Base-by-base conservation (phyloP, 2,113 vertebrate genomes). In the Sorex araneus region DNA sequence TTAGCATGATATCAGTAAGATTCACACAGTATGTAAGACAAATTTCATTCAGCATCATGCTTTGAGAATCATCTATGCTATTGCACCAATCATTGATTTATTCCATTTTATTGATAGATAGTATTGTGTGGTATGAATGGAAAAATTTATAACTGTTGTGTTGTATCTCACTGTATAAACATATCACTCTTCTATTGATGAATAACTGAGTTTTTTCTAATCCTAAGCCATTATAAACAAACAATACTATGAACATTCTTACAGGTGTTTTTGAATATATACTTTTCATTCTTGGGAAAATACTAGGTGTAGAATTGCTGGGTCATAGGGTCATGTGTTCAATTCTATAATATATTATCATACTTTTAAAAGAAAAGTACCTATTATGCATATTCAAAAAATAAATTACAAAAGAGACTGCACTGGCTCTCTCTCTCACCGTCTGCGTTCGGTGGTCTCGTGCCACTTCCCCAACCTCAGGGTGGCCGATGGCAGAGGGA, bases 231-330 rank as follows among this genome's bases (percentile, higher is more conserved):
- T 36, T 74, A 73, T 47, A 73, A 73, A 81, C 30, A n/a, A 74
- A 74, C 40, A 54, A 82, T 64, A 36, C 66, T 43, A 0, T 73
- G 60, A 28, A 63, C 36, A 74, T 34, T 82, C 28, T 81, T 73
- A 45, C 23, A 34, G 1, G 15, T 23, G 15, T 23, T 25, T 90
- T 30, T 82, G 78, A 47, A 70, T 60, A 47, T 64, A 50, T 34
- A 25, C n/a, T 90, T 89, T 81, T 64, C 64, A 45, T 82, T 90
- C 36, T 64, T 64, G 57, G 30, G 54, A 74, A 82, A 82, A 71
- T 23, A 36, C 10, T 32, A 36, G 40, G 27, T 45, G n/a, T 64
- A 25, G 40, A 74, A 89, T 73, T 36, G 8, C 36, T 34, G 21
- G 47, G 9, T 50, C 47, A 50, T 9, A 50, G 47, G 47, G 47